Conservation (phyloP, 2,888 invertebrate genomes). For the Melieria picta region DNA sequence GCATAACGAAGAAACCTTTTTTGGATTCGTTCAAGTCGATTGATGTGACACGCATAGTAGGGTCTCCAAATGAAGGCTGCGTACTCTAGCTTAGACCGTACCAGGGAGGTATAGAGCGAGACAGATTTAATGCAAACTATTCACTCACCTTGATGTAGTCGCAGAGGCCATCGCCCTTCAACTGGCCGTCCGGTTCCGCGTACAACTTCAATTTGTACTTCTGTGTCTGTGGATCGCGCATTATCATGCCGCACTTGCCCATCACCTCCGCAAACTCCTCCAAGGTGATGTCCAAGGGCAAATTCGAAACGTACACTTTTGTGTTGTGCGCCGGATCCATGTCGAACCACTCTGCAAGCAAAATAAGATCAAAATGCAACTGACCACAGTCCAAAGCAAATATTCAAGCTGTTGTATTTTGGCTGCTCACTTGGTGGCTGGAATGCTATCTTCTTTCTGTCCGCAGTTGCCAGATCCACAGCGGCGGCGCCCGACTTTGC, state of each 20-base stretch:
- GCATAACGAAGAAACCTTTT: too few relatives aligned
- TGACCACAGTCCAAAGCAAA: constrained; percentile 11
- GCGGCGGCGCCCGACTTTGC: constrained; percentile 49
- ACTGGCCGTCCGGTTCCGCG: constrained; percentile 78
- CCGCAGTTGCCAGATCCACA: too few relatives aligned
- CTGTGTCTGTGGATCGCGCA: constrained; percentile 82
- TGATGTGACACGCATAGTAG: too few relatives aligned
- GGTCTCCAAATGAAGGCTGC: too few relatives aligned
- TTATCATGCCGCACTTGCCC: constrained; percentile 95
- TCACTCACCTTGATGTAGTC: constrained; percentile 88
- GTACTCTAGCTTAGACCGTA: too few relatives aligned
- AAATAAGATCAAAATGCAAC: constrained; percentile 30
- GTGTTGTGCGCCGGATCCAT: constrained; percentile 88
- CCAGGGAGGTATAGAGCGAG: too few relatives aligned
- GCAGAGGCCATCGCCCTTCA: constrained; percentile 97
- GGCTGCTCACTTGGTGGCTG: constrained; percentile 65
- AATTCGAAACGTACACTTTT: constrained; percentile 94
- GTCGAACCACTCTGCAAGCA: constrained; percentile 86
- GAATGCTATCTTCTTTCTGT: too few relatives aligned
- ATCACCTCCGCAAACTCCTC: constrained; percentile 92
- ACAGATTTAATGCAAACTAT: background rate
- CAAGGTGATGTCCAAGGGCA: constrained; percentile 88
- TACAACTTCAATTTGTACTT: constrained; percentile 94
- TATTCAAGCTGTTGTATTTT: too few relatives aligned
- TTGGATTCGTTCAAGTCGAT: too few relatives aligned